phyloP scores from a whole-genome alignment of 2,888 invertebrate genomes.

The Sinotaia quadrata region DNA sequence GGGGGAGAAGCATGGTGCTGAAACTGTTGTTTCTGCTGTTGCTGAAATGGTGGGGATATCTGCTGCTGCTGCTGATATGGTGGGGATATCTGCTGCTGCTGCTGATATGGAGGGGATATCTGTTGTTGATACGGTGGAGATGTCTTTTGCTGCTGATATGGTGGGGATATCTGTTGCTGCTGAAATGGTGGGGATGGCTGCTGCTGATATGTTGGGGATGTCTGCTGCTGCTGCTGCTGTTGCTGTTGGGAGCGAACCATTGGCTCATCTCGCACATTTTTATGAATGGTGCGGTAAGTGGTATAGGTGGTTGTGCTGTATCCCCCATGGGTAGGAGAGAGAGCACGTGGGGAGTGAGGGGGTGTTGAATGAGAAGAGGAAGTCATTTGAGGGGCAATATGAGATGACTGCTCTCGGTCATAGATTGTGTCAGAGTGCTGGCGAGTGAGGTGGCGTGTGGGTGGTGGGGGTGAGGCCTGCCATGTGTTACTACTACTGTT shows the following conservation, averaged over 20 bases:
- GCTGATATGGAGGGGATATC: slow-evolving; percentile 10
- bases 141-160: neutral
- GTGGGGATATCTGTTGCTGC: slow-evolving; percentile 13
- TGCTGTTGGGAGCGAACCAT: slow-evolving; percentile 14
- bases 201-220: slow-evolving; percentile 1
- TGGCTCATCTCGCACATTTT: slow-evolving; percentile 36
- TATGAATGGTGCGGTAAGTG: slow-evolving; percentile 52
- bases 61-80: slow-evolving; percentile 22
- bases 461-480: slow-evolving; percentile 21
- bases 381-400: slow-evolving; percentile 26
- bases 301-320: slow-evolving; percentile 48
- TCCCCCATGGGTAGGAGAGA: slow-evolving; percentile 45
- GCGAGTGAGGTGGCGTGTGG: slow-evolving; percentile 36
- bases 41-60: neutral
- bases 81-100: slow-evolving; percentile 35
- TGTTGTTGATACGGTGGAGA: slow-evolving; percentile 26
- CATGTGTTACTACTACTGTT: slow-evolving; percentile 49
- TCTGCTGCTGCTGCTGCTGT: slow-evolving; percentile 20
- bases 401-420: slow-evolving; percentile 42
- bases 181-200: neutral
- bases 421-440: slow-evolving; percentile 48
- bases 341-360: slow-evolving; percentile 37
- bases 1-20: slow-evolving; percentile 3
- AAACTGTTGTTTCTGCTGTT: neutral
- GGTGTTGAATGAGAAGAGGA: slow-evolving; percentile 39